Conservation (phyloP, 2,888 invertebrate species). For the Phlogophora meticulosa region DNA sequence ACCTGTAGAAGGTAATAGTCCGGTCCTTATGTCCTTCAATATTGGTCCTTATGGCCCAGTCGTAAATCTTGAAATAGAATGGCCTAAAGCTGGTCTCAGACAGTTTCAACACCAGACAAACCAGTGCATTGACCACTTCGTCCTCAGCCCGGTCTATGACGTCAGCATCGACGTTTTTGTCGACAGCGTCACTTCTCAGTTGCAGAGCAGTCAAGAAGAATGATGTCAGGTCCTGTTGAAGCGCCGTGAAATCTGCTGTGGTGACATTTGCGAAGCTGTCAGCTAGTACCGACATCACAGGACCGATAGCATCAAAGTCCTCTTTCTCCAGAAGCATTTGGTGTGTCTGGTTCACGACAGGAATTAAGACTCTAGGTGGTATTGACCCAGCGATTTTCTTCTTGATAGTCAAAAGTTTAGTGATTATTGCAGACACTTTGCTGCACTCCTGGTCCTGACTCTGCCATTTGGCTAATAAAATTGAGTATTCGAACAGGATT, state of each 20-base stretch:
- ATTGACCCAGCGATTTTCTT: slow-evolving; percentile 93
- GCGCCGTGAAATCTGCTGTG: slow-evolving; percentile 92
- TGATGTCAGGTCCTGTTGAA: slow-evolving; percentile 93
- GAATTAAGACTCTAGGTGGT: slow-evolving; percentile 94
- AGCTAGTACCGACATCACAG: slow-evolving; percentile 94
- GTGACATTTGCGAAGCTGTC: slow-evolving; percentile 93
- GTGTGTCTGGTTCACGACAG: slow-evolving; percentile 93
- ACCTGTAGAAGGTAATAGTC: slow-evolving; percentile 96
- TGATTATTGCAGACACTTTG: slow-evolving; percentile 89
- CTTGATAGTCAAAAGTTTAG: slow-evolving; percentile 92
- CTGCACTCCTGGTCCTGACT: slow-evolving; percentile 85
- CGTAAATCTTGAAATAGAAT: slow-evolving; percentile 96
- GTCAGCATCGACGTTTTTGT: slow-evolving; percentile 75
- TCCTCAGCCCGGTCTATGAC: slow-evolving; percentile 93
- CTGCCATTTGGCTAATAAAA: slow-evolving; percentile 90
- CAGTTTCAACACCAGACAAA: slow-evolving; percentile 95
- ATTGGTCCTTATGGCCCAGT: slow-evolving; percentile 95
- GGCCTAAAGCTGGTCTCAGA: slow-evolving; percentile 97
- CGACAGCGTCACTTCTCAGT: slow-evolving; percentile 91
- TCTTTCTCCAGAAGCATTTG: slow-evolving; percentile 91
- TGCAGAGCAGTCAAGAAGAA: slow-evolving; percentile 95
- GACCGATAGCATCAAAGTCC: slow-evolving; percentile 92
- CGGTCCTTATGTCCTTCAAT: slow-evolving; percentile 92
- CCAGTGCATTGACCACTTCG: slow-evolving; percentile 94
- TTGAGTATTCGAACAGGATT: slow-evolving; percentile 92